phyloP scores from a whole-genome alignment of 2,888 invertebrate genomes.

The Polymixis flavicincta region DNA sequence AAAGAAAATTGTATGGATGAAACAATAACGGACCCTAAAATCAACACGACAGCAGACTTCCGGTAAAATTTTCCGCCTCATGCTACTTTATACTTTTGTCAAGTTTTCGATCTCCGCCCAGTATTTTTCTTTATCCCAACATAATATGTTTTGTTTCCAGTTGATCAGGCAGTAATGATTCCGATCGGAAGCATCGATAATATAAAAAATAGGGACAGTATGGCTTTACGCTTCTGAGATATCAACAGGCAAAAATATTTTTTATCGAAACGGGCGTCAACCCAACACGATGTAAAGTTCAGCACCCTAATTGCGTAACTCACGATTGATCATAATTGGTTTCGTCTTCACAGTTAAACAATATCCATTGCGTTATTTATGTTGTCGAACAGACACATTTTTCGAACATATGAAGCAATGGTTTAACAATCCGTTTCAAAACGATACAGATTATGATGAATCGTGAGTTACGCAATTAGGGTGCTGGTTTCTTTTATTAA shows the following conservation, averaged over 20 bases:
- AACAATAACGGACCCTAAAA: conserved; percentile 1
- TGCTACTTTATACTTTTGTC: conserved; percentile 3
- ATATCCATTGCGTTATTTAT: too few species aligned
- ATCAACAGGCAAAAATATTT: background rate
- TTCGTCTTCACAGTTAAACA: too few species aligned
- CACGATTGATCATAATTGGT: too few species aligned
- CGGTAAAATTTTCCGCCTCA: background rate
- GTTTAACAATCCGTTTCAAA: too few species aligned
- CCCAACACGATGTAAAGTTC: conserved; percentile 5
- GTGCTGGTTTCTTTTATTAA: conserved; percentile 13
- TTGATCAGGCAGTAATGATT: conserved; percentile 3
- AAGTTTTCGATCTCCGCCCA: conserved; percentile 7
- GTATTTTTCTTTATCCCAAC: background rate
- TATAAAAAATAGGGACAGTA: conserved; percentile 1
- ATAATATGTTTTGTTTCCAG: background rate
- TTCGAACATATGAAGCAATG: too few species aligned
- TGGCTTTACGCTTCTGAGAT: too few species aligned
- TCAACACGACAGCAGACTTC: background rate
- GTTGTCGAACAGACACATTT: too few species aligned
- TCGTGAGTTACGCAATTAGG: too few species aligned
- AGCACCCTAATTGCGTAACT: too few species aligned
- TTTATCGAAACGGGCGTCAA: background rate
- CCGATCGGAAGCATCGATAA: conserved; percentile 4
- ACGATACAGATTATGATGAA: too few species aligned
- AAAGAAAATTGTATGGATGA: background rate